Percentiles rank a stretch among this genome's conserved stretches.
phyloP scores from a whole-genome alignment of 2,888 invertebrate species.

The Falcaria lacertinaria region DNA sequence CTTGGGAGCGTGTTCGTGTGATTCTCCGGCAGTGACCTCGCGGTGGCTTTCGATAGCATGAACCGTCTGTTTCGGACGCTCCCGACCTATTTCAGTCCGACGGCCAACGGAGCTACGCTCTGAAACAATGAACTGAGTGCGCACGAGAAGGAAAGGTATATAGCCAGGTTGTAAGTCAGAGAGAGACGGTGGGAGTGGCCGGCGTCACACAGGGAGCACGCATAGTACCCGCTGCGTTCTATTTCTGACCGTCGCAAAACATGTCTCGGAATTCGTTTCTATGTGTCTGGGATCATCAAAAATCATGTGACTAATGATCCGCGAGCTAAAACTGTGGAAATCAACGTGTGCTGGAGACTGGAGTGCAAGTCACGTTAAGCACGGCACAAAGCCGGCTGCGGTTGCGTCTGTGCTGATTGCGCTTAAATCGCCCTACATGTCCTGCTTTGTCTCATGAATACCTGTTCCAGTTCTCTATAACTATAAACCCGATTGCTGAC shows the following conservation, averaged over 20 bases:
- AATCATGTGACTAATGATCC: conserved; percentile 76
- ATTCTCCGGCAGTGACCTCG: conserved; percentile 74
- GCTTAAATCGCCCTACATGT: conserved; percentile 22
- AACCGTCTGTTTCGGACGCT: conserved; percentile 73
- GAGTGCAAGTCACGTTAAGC: conserved; percentile 12
- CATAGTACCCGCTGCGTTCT: conserved; percentile 74
- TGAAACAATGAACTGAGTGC: conserved; percentile 74
- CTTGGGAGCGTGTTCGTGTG: conserved; percentile 38
- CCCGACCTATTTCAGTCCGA: conserved; percentile 76
- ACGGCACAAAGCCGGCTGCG: conserved; percentile 17
- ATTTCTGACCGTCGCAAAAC: conserved; percentile 76
- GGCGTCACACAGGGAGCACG: conserved; percentile 71
- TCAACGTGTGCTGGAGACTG: conserved; percentile 22
- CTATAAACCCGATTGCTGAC: too few relatives aligned
- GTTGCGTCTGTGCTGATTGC: conserved; percentile 21
- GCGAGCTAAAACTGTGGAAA: conserved; percentile 37
- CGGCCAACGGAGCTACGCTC: conserved; percentile 64
- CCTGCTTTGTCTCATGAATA: too few relatives aligned
- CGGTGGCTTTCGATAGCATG: conserved; percentile 66
- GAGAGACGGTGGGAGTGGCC: conserved; percentile 52
- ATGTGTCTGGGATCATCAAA: conserved; percentile 74
- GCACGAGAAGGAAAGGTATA: conserved; percentile 65
- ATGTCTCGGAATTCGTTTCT: conserved; percentile 79
- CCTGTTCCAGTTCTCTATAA: too few relatives aligned
- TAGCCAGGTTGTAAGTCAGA: conserved; percentile 49